These are phyloP conservation scores for Pipistrellus nathusii DNA, from an alignment of 2,797 vertebrate species.

Conservation along the genomic window DNA sequence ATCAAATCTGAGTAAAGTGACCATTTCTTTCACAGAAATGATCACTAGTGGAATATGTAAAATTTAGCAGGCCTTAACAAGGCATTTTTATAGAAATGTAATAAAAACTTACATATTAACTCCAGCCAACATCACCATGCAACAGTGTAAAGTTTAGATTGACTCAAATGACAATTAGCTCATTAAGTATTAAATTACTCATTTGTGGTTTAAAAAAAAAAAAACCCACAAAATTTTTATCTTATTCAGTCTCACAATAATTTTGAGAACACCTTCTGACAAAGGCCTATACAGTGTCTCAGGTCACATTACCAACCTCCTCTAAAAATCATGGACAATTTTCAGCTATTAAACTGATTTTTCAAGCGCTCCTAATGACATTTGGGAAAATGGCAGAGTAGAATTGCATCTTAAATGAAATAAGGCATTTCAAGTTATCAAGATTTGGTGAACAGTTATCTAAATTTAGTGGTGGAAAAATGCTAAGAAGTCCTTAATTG, in stretches of 20 bases:
- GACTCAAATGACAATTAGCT: constrained; percentile 30
- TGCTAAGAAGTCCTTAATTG: constrained; percentile 54
- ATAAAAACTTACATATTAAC: constrained; percentile 48
- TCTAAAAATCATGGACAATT: constrained; percentile 32
- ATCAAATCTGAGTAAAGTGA: constrained; percentile 59
- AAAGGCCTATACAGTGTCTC: constrained; percentile 42
- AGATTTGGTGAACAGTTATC: constrained; percentile 10
- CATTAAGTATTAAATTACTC: constrained; percentile 28
- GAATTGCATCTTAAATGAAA: constrained; percentile 7
- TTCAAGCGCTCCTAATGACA: constrained; percentile 30
- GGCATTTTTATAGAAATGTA: constrained; percentile 52
- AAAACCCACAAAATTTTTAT: not conserved
- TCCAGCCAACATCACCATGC: constrained; percentile 35
- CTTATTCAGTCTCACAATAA: constrained; percentile 30
- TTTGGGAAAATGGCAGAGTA: not conserved
- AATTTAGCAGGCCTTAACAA: constrained; percentile 43
- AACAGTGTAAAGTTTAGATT: constrained; percentile 11
- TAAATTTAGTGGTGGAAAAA: constrained; percentile 18
- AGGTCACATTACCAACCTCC: constrained; percentile 44
- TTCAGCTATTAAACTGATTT: constrained; percentile 40
- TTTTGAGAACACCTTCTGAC: constrained; percentile 62
- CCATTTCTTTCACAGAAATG: constrained; percentile 50
- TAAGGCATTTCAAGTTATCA: constrained; percentile 47
- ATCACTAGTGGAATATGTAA: not conserved
- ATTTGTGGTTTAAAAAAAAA: constrained; percentile 30